phyloP scores from a whole-genome alignment of 2,797 vertebrate genomes.

The Mergus octosetaceus region DNA sequence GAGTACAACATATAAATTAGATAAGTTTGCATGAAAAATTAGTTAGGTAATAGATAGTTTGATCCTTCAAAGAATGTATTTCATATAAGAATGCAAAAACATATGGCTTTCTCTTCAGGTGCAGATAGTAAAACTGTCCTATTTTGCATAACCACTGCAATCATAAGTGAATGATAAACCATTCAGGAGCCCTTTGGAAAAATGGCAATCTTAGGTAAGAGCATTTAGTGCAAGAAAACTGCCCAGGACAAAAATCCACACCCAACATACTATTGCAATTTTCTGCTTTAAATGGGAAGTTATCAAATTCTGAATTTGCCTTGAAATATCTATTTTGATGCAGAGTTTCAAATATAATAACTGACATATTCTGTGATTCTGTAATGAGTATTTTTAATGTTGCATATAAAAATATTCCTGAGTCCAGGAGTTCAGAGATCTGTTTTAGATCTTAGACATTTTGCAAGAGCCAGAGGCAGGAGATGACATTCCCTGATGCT shows the following conservation, averaged over 20 bases:
- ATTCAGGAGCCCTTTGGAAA: neutral
- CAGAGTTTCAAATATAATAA: neutral
- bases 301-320: conserved; percentile 6
- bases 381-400: neutral
- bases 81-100: neutral
- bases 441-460: no score
- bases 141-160: neutral
- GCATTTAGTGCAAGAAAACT: neutral
- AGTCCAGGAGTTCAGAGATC: neutral
- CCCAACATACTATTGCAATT: neutral
- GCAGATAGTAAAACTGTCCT: neutral
- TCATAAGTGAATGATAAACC: neutral
- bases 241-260: neutral
- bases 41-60: conserved; percentile 1
- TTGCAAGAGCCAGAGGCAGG: neutral
- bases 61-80: neutral
- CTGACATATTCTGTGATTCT: neutral
- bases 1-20: neutral
- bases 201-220: neutral
- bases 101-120: conserved; percentile 17
- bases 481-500: neutral
- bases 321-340: neutral
- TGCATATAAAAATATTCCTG: neutral
- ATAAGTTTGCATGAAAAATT: conserved; percentile 18
- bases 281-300: neutral